Evolutionary conservation across 1,140 invertebrate species (phyloP).

Genomic region (Heliconius melpomene): DNA sequence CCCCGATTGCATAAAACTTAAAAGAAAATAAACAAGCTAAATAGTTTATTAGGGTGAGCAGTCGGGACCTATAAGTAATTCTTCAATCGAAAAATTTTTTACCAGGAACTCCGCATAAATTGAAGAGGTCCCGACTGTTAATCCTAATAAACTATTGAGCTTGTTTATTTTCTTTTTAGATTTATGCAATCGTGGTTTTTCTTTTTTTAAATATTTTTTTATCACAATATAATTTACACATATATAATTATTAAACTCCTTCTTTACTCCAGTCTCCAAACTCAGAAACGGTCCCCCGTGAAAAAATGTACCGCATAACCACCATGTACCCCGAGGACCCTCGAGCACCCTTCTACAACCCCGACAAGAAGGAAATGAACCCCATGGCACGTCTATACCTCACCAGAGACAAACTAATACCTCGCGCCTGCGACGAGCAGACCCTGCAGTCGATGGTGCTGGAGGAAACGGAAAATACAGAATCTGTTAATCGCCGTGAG

Average conservation of each 20-base stretch:
- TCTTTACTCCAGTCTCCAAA: constrained; percentile 87
- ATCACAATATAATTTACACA: no score
- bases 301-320: constrained; percentile 94
- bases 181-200: no score
- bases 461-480: constrained; percentile 87
- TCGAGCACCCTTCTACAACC: constrained; percentile 95
- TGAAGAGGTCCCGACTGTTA: no score
- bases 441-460: constrained; percentile 82
- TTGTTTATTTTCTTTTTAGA: no score
- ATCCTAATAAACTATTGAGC: no score
- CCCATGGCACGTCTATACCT: constrained; percentile 91
- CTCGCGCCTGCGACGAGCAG: constrained; percentile 87
- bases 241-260: neutral
- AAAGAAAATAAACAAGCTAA: no score
- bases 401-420: constrained; percentile 86
- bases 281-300: constrained; percentile 90
- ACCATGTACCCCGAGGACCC: constrained; percentile 93
- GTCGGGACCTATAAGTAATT: no score
- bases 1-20: no score
- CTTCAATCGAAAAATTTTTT: no score
- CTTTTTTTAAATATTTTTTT: no score
- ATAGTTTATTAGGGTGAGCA: no score
- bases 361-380: constrained; percentile 86
- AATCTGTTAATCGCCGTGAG: constrained; percentile 87
- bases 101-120: no score